Evolutionary conservation across 2,113 vertebrate genomes (phyloP).

Genomic region (Pelmatolapia mariae): DNA sequence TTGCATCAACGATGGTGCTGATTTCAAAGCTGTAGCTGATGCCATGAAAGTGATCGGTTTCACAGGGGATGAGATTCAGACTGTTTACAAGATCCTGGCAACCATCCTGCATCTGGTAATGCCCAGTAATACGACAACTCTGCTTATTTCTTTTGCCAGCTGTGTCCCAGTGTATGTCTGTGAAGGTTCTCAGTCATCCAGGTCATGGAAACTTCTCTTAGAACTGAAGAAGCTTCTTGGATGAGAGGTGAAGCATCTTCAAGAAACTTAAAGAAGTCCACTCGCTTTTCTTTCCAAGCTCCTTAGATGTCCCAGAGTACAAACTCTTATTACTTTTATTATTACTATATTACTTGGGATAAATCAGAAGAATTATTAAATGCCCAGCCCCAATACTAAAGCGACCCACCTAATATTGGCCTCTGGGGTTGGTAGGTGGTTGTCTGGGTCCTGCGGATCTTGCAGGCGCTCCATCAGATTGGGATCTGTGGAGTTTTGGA

Average conservation of each 20-base stretch:
- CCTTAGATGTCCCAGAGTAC: not conserved
- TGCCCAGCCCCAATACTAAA: not conserved
- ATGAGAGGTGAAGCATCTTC: accelerated
- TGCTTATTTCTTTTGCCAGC: not conserved
- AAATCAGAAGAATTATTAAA: not conserved
- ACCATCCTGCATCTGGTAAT: constrained; percentile 92
- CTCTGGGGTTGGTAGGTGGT: not conserved
- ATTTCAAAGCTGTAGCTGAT: constrained; percentile 91
- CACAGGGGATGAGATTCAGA: constrained; percentile 90
- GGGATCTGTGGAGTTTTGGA: not conserved
- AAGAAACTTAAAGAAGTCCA: not conserved
- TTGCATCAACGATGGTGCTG: constrained; percentile 83
- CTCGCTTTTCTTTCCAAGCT: accelerated
- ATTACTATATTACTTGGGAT: not conserved
- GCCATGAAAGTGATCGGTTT: constrained; percentile 98
- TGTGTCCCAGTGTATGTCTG: not conserved
- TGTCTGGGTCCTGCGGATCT: not conserved
- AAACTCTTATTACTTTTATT: not conserved
- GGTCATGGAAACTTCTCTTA: not conserved
- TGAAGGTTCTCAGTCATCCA: not conserved
- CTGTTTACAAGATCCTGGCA: constrained; percentile 91
- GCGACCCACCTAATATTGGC: accelerated
- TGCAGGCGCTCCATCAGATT: not conserved
- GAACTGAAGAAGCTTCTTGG: not conserved
- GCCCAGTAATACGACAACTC: not conserved